These are phyloP conservation scores for Hystrix brachyura DNA, from an alignment of 2,113 vertebrate species.

Conservation along the genomic window DNA sequence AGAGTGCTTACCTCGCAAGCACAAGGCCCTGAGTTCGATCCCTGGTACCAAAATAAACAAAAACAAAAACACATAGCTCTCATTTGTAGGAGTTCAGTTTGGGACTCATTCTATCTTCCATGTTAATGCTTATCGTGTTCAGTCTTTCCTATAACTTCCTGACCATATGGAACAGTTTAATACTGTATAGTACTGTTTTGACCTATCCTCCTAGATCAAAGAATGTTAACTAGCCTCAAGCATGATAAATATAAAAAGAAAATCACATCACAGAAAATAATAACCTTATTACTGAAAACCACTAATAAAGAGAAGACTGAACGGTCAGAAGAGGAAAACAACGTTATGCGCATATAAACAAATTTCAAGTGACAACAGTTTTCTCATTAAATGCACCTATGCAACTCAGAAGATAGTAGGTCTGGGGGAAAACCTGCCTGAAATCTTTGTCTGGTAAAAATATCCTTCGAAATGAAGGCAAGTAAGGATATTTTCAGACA, in stretches of 20 bases:
- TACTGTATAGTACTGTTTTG: not conserved
- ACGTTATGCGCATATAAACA: not conserved
- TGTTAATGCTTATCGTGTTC: not conserved
- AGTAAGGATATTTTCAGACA: not conserved
- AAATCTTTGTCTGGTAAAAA: not conserved
- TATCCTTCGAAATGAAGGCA: not conserved
- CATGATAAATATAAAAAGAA: not conserved
- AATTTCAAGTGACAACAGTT: not conserved
- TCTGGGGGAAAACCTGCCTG: not conserved
- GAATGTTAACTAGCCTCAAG: conserved; percentile 1
- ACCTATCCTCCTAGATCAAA: not conserved
- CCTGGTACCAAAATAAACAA: no score
- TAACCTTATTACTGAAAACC: not conserved
- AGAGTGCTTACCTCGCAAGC: no score
- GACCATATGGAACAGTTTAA: not conserved
- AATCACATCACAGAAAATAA: not conserved
- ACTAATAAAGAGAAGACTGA: not conserved
- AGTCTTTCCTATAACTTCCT: conserved; percentile 1
- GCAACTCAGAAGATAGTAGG: not conserved
- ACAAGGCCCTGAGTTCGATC: no score
- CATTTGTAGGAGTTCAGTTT: not conserved
- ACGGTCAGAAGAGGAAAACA: not conserved
- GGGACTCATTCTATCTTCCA: not conserved
- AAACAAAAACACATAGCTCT: not conserved
- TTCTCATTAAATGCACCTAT: not conserved